Percentiles rank a stretch among this genome's conserved stretches.
These are phyloP conservation scores for Halcyon smyrnensis DNA, from an alignment of 2,797 vertebrate species.

Conservation along the genomic window DNA sequence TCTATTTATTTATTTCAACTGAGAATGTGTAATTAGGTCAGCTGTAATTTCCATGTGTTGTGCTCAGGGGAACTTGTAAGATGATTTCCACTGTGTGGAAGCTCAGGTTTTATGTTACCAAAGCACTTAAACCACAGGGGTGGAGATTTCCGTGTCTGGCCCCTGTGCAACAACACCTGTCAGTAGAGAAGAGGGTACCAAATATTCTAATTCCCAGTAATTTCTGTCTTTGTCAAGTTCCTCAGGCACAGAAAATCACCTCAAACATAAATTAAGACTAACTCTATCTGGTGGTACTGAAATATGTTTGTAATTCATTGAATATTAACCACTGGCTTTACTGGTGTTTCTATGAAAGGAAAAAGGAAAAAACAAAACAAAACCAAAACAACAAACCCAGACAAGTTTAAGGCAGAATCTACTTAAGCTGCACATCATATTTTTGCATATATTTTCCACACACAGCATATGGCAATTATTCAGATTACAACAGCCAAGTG, in stretches of 20 bases:
- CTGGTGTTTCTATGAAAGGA: neutral
- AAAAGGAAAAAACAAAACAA: neutral
- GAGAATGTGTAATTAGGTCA: neutral
- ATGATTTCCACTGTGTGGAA: neutral
- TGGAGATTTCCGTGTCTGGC: neutral
- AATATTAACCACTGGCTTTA: neutral
- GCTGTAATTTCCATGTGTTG: neutral
- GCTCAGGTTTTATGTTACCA: neutral
- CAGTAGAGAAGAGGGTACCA: neutral
- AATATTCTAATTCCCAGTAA: neutral
- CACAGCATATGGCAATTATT: slow-evolving; percentile 42
- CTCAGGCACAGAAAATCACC: neutral
- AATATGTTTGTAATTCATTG: neutral
- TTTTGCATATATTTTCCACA: slow-evolving; percentile 45
- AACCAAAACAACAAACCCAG: neutral
- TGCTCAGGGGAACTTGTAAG: neutral
- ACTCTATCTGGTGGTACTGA: neutral
- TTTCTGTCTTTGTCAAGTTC: neutral
- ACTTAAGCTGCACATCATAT: neutral
- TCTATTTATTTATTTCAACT: slow-evolving; percentile 15
- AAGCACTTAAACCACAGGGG: neutral
- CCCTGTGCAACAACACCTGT: neutral
- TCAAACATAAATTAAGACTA: neutral
- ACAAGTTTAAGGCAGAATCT: neutral
- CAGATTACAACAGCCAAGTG: neutral